Percentiles rank a stretch among this genome's conserved stretches.
Conservation (phyloP, 2,113 vertebrate genomes). For the Aleadryas rufinucha region DNA sequence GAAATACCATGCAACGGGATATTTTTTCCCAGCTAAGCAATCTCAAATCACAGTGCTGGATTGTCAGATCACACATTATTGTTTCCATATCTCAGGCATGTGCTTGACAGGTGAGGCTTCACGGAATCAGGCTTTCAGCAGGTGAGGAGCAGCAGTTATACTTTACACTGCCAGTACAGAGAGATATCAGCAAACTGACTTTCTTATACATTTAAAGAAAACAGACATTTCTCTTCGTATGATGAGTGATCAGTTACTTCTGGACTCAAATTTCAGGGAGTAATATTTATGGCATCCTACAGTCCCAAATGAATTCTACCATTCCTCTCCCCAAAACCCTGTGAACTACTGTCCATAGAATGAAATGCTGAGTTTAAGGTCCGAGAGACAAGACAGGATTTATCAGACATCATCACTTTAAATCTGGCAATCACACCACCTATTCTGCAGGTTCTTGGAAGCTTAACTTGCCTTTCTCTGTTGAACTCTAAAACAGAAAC, state of each 20-base stretch:
- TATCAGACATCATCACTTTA: background rate
- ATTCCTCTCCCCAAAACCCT: background rate
- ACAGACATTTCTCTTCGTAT: background rate
- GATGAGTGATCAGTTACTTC: background rate
- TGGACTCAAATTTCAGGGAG: background rate
- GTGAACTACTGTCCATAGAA: background rate
- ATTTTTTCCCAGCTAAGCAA: background rate
- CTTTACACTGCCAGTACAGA: background rate
- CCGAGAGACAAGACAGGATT: background rate
- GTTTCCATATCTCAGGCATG: accelerated
- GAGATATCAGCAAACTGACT: background rate
- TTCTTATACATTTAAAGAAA: background rate
- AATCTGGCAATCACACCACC: background rate
- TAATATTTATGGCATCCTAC: background rate
- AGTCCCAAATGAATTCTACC: background rate
- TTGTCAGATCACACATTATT: background rate
- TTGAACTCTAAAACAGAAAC: background rate
- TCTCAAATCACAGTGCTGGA: background rate
- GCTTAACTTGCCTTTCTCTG: background rate
- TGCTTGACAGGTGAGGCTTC: background rate
- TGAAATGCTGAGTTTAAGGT: background rate
- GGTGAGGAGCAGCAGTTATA: background rate
- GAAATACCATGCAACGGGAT: background rate
- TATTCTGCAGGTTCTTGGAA: background rate
- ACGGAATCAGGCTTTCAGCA: background rate